Percentiles rank a stretch among this genome's conserved stretches.
Evolutionary conservation across 2,113 vertebrate genomes (phyloP).

Genomic region (Poeciliopsis prolifica): DNA sequence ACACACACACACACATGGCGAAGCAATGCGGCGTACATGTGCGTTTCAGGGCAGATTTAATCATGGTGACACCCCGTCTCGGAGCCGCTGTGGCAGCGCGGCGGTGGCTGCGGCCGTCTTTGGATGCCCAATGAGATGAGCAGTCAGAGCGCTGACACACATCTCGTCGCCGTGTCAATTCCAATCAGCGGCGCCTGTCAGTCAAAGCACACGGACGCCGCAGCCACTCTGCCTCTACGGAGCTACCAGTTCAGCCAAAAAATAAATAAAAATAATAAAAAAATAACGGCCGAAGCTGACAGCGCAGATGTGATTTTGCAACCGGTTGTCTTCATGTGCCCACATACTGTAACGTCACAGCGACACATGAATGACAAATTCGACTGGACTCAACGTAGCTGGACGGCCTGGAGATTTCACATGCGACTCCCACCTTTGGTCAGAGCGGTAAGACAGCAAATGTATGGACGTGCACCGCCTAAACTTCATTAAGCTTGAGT

Average conservation of each 20-base stretch:
- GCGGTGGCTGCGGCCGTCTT: constrained; percentile 62
- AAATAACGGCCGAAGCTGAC: constrained; percentile 48
- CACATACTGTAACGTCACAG: constrained; percentile 5
- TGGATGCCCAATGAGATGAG: constrained; percentile 76
- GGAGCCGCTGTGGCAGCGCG: constrained; percentile 49
- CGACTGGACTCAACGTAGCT: constrained; percentile 15
- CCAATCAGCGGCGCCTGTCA: constrained; percentile 78
- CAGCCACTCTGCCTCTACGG: constrained; percentile 37
- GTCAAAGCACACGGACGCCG: constrained; percentile 55
- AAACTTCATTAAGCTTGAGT: too few relatives aligned
- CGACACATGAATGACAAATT: constrained; percentile 36
- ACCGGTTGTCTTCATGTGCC: constrained; percentile 32
- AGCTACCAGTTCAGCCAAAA: constrained; percentile 61
- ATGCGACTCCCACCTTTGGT: constrained; percentile 6
- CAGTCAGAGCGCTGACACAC: constrained; percentile 79
- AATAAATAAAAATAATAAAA: constrained; percentile 23
- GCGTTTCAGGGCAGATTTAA: constrained; percentile 67
- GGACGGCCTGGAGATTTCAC: not conserved
- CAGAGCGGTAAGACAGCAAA: not conserved
- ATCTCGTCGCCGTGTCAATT: constrained; percentile 79
- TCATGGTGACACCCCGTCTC: constrained; percentile 69
- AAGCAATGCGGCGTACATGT: constrained; percentile 16
- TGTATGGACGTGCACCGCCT: too few relatives aligned
- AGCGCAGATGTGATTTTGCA: constrained; percentile 44
- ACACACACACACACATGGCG: constrained; percentile 22